phyloP scores from a whole-genome alignment of 2,888 invertebrate species.

The Drosophila pseudotakahashii region DNA sequence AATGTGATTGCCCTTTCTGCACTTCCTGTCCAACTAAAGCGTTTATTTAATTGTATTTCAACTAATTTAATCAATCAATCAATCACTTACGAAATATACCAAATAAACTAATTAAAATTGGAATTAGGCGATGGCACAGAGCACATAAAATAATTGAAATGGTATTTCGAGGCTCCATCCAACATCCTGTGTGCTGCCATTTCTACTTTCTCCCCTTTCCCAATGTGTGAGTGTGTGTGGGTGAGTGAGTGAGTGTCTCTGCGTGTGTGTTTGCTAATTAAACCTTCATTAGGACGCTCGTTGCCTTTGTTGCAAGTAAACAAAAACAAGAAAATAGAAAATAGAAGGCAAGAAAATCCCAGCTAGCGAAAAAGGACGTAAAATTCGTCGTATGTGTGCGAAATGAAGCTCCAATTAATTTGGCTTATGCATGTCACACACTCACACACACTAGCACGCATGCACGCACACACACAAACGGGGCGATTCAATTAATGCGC shows the following conservation, averaged over 20 bases:
- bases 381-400: constrained; percentile 44
- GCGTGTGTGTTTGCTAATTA: constrained; percentile 67
- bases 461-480: constrained; percentile 26
- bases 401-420: constrained; percentile 72
- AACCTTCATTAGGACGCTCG: constrained; percentile 71
- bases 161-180: constrained; percentile 26
- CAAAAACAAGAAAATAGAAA: constrained; percentile 50
- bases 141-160: constrained; percentile 37
- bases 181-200: constrained; percentile 30
- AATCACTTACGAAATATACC: constrained; percentile 56
- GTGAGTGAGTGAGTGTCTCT: constrained; percentile 13
- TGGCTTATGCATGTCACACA: constrained; percentile 72
- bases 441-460: constrained; percentile 23
- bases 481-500: constrained; percentile 72
- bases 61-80: constrained; percentile 71
- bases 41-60: constrained; percentile 34
- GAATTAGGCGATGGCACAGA: constrained; percentile 56
- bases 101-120: constrained; percentile 73
- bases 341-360: constrained; percentile 30
- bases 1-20: constrained; percentile 12
- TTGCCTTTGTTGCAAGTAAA: constrained; percentile 64
- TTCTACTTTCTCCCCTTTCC: not conserved
- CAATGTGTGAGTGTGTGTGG: not conserved
- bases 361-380: constrained; percentile 50
- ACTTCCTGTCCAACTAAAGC: constrained; percentile 30